phyloP scores from a whole-genome alignment of 2,888 invertebrate genomes.

The Malthinus seriepunctatus region DNA sequence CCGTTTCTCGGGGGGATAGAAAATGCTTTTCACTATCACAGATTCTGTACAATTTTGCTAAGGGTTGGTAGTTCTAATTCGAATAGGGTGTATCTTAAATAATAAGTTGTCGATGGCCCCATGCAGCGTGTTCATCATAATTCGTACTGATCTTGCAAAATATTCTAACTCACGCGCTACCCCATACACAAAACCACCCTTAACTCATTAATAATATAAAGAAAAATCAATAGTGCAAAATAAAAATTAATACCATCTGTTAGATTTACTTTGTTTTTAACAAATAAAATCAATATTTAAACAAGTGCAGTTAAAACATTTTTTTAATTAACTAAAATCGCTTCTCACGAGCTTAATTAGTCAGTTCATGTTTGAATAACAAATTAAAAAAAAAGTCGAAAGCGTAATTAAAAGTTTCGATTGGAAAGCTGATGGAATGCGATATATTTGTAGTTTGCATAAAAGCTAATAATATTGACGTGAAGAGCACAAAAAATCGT shows the following conservation, averaged over 20 bases:
- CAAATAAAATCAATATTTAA: neutral
- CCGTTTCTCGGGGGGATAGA: neutral
- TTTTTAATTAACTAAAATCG: too few relatives aligned
- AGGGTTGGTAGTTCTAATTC: conserved; percentile 15
- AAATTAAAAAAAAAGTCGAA: too few relatives aligned
- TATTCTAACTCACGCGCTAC: conserved; percentile 12
- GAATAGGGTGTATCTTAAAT: conserved; percentile 12
- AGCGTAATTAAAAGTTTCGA: too few relatives aligned
- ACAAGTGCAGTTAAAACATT: too few relatives aligned
- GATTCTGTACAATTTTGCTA: conserved; percentile 1
- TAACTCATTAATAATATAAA: conserved; percentile 7
- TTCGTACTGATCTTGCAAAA: conserved; percentile 14
- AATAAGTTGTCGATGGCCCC: conserved; percentile 8
- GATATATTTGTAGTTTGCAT: too few relatives aligned
- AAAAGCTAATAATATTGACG: too few relatives aligned
- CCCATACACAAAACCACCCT: conserved; percentile 9
- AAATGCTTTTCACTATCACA: neutral
- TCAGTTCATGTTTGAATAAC: too few relatives aligned
- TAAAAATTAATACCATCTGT: conserved; percentile 14
- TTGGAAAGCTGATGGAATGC: too few relatives aligned
- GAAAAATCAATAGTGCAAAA: conserved; percentile 11
- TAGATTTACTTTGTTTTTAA: neutral
- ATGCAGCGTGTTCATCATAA: conserved; percentile 10
- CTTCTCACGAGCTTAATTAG: too few relatives aligned
- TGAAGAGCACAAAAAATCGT: too few relatives aligned